Conservation (phyloP, 2,888 invertebrate genomes). For the Trachelus iudaicus region DNA sequence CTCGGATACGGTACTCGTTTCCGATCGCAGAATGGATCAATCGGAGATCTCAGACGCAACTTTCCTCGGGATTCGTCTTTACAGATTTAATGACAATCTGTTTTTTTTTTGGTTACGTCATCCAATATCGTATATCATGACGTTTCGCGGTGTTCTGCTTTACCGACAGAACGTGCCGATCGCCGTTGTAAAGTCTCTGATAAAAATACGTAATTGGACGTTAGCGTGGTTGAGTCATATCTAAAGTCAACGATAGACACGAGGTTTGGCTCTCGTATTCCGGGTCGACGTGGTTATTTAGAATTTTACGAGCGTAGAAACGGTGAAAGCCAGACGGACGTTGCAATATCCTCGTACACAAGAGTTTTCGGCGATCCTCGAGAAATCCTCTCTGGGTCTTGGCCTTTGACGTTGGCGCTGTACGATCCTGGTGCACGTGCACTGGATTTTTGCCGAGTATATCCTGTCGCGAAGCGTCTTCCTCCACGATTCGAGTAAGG, state of each 20-base stretch:
- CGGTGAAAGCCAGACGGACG: neutral
- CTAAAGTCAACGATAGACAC: neutral
- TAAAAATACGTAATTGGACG: neutral
- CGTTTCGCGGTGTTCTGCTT: neutral
- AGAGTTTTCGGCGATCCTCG: neutral
- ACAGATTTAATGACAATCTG: neutral
- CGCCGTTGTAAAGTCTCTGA: too few species aligned
- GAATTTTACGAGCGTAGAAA: neutral
- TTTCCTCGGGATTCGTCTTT: neutral
- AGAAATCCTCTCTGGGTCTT: neutral
- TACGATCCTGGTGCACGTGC: neutral
- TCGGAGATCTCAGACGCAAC: neutral
- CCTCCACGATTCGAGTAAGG: neutral
- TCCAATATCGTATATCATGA: too few species aligned
- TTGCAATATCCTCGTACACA: neutral
- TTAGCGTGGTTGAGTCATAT: neutral
- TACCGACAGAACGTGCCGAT: neutral
- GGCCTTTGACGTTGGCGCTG: neutral
- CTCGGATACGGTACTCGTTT: neutral
- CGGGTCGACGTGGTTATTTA: neutral
- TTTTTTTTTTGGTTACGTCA: too few species aligned
- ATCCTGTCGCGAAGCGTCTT: neutral
- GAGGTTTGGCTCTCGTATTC: neutral
- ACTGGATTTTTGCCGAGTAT: neutral
- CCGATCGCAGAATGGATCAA: neutral